phyloP scores from a whole-genome alignment of 2,888 invertebrate genomes.

The Ctena decussata region DNA sequence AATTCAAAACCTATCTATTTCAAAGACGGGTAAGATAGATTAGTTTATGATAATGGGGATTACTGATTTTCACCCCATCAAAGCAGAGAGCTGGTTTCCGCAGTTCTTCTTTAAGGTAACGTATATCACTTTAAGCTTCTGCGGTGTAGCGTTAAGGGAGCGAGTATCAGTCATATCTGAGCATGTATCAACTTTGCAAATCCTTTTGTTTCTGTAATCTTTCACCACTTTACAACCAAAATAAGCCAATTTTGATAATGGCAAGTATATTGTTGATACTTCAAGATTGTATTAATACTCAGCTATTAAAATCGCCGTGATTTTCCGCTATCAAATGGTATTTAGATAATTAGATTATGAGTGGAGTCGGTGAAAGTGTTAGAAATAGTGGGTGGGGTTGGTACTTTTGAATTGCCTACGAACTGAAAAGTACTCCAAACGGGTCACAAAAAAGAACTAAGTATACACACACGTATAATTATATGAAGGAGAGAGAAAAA shows the following conservation, averaged over 20 bases:
- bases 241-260: slow-evolving; percentile 54
- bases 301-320: background rate
- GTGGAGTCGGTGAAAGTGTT: background rate
- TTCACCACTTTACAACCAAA: slow-evolving; percentile 57
- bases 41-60: background rate
- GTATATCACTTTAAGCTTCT: background rate
- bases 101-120: background rate
- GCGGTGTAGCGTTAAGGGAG: background rate
- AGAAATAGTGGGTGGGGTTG: background rate
- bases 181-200: background rate
- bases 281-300: slow-evolving; percentile 10
- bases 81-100: background rate
- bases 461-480: no score
- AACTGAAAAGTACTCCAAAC: no score
- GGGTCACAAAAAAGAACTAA: no score
- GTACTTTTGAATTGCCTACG: no score
- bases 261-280: slow-evolving; percentile 33
- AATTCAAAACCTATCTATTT: slow-evolving; percentile 64
- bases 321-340: background rate
- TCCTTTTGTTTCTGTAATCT: slow-evolving; percentile 57
- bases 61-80: background rate
- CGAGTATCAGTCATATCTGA: background rate
- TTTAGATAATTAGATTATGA: slow-evolving; percentile 9
- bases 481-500: no score
- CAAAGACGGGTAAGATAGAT: slow-evolving; percentile 9